Evolutionary conservation across 2,888 invertebrate genomes (phyloP), one percentile per base, ranked within the genome.

Genomic region (Philaethria dido): DNA sequence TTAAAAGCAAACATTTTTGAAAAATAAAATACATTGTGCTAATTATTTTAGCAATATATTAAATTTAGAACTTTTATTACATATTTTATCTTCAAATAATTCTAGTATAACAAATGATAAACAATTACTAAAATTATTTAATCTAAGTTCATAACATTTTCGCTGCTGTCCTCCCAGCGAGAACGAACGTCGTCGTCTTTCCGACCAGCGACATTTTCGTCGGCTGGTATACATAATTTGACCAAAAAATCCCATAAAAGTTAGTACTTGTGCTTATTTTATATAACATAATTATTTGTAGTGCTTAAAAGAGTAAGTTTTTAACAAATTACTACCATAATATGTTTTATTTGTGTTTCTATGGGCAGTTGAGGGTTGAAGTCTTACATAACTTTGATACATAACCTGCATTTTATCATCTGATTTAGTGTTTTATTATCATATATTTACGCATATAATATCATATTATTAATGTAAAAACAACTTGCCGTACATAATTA

Each of bases 201-300:
- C 73, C 84, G 77, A 81, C 88, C 88, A 90, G 89, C 89, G 87
- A 89, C 85, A 86, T 87, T 87, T 86, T 83, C 81, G 83, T 90
- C 86, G 85, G 84, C 89, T 89, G 87, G 87, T 81, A 74, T 69
- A 67, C 44, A 72, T 64, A 80, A 81, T 82, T 87, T 81, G 80
- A 78, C 61, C 78, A 75, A 77, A 79, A 82, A 86, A 84, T 79
- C 82, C 80, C 78, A 73, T 72, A 81, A 85, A 90, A 86, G 90
- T 92, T 87, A 86, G 91, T 92, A 87, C 64, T 64, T 63, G 66
- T 66, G 50, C 14, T 50, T 45, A 2, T 55, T 44, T 44, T 13
- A 18, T 50, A 16, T 22, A 39, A 47, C 18, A n/a, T 59, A 25
- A 6, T 14, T 39, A 42, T 18, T 42, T 2, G 29, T 29, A 48